Evolutionary conservation across 2,113 vertebrate species (phyloP).

Genomic region (Ahaetulla prasina): DNA sequence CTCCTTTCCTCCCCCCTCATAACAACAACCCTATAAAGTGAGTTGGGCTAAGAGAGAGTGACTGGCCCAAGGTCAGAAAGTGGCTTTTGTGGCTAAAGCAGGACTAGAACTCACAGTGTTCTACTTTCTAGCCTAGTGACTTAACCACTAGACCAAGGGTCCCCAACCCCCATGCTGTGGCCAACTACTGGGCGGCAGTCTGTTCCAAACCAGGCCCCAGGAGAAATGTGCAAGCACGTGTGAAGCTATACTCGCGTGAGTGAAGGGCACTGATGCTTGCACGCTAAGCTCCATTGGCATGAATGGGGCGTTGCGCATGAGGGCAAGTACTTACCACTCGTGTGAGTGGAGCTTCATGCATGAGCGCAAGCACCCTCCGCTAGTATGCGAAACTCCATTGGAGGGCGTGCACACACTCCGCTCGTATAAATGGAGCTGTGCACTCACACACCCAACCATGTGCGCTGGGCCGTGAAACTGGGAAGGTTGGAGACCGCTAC

Average conservation of each 20-base stretch:
- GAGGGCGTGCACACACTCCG: too few relatives aligned
- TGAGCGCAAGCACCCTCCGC: neutral
- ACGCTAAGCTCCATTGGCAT: neutral
- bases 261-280: too few relatives aligned
- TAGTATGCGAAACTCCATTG: too few relatives aligned
- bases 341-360: neutral
- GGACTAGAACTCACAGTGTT: neutral
- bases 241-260: too few relatives aligned
- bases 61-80: neutral
- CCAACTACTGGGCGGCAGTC: too few relatives aligned
- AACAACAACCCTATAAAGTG: neutral
- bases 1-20: neutral
- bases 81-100: neutral
- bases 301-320: neutral
- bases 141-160: neutral
- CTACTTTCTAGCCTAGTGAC: neutral
- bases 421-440: too few relatives aligned
- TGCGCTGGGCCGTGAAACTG: accelerated
- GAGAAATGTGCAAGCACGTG: neutral
- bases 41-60: neutral
- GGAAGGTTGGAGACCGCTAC: neutral
- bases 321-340: too few relatives aligned
- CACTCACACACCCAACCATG: neutral
- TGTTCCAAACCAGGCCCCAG: neutral
- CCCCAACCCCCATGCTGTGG: too few relatives aligned